Evolutionary conservation across 2,113 vertebrate species (phyloP).

Genomic region (Hemiprocne comata): DNA sequence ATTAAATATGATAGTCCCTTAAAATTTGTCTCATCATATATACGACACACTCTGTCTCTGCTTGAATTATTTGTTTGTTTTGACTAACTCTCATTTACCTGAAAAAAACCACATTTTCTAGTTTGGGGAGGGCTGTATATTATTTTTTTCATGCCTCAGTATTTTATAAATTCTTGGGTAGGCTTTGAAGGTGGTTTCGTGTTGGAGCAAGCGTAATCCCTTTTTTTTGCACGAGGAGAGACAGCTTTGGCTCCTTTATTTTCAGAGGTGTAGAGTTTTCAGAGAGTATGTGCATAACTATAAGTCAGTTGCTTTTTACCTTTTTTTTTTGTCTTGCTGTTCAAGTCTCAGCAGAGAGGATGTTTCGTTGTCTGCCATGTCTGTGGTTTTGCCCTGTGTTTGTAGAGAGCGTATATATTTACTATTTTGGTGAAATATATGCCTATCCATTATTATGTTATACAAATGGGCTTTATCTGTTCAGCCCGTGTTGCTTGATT

Average conservation of each 20-base stretch:
- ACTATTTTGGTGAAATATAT: conserved; percentile 43
- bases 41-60: background rate
- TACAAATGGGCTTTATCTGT: conserved; percentile 58
- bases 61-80: conserved; percentile 24
- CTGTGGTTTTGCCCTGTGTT: conserved; percentile 46
- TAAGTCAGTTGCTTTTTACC: background rate
- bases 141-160: background rate
- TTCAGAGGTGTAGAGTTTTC: background rate
- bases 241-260: conserved; percentile 12
- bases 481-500: conserved; percentile 30
- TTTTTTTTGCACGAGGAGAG: background rate
- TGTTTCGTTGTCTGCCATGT: background rate
- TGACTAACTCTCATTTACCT: background rate
- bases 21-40: conserved; percentile 7
- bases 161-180: conserved; percentile 46
- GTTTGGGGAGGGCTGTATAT: background rate
- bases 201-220: conserved; percentile 51
- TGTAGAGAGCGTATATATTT: conserved; percentile 29
- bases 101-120: background rate
- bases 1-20: background rate
- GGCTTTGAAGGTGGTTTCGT: conserved; percentile 55
- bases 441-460: conserved; percentile 25
- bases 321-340: background rate
- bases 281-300: background rate
- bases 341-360: conserved; percentile 54